A percentile compares a stretch with the other conserved stretches of the same genome.
These are phyloP conservation scores for Paragorgia papillata DNA, from an alignment of 92 coral and sea anemone genomes.

Conservation along the genomic window DNA sequence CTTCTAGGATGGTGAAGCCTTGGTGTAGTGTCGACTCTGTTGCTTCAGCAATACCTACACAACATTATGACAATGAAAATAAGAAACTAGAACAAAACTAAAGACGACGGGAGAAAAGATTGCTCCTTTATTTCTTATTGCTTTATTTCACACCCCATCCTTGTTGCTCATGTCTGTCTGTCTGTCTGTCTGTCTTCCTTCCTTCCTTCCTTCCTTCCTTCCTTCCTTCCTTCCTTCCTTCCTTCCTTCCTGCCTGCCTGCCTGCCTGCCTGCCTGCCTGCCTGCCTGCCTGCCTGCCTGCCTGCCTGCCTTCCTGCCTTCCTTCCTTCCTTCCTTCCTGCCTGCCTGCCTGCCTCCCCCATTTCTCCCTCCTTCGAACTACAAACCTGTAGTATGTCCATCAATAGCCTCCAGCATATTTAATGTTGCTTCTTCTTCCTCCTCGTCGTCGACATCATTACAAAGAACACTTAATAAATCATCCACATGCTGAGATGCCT, in stretches of 20 bases:
- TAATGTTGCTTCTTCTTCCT: slow-evolving; percentile 80
- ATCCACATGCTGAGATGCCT: slow-evolving; percentile 86
- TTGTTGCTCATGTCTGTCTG: too few species aligned
- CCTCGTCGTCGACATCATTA: slow-evolving; percentile 53
- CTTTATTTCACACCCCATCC: background rate
- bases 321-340: too few species aligned
- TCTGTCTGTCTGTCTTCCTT: too few species aligned
- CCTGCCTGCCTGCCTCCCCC: too few species aligned
- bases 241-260: too few species aligned
- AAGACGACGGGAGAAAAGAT: background rate
- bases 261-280: too few species aligned
- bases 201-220: background rate
- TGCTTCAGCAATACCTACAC: slow-evolving; percentile 66
- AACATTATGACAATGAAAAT: background rate
- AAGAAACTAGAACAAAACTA: background rate
- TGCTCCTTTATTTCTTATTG: background rate
- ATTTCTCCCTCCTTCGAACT: too few species aligned
- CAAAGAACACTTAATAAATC: slow-evolving; percentile 74
- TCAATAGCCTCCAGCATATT: slow-evolving; percentile 83
- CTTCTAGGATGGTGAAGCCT: slow-evolving; percentile 64
- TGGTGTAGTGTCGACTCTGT: slow-evolving; percentile 83
- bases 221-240: background rate
- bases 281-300: too few species aligned
- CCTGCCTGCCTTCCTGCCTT: too few species aligned
- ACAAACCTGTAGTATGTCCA: slow-evolving; percentile 82